Conservation (phyloP, 2,888 invertebrate genomes). For the Leptinotarsa tumamoca region DNA sequence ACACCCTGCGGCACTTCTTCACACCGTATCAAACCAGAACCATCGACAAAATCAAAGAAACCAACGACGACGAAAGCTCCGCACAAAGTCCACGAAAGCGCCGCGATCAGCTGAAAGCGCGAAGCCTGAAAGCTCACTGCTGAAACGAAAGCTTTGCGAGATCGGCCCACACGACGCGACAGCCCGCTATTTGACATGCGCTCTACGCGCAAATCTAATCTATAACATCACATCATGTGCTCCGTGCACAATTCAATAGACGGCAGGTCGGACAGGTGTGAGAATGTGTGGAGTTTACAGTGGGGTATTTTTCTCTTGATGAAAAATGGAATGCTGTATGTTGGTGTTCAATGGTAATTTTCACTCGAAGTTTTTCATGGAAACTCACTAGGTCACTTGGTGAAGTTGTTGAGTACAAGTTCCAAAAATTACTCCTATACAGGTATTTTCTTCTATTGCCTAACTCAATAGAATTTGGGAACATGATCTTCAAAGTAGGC, state of each 20-base stretch:
- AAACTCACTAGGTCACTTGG: too few species aligned
- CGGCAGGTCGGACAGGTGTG: conserved; percentile 48
- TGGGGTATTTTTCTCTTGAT: too few species aligned
- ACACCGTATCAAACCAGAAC: background rate
- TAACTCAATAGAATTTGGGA: too few species aligned
- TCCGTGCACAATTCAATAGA: conserved; percentile 54
- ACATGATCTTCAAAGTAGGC: too few species aligned
- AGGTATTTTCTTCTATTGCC: too few species aligned
- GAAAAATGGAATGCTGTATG: too few species aligned
- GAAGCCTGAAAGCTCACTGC: conserved; percentile 63
- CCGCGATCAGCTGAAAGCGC: conserved; percentile 48
- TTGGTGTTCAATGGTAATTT: too few species aligned
- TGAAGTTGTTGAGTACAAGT: too few species aligned
- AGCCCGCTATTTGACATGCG: conserved; percentile 62
- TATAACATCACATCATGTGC: conserved; percentile 64
- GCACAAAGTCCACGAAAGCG: conserved; percentile 27
- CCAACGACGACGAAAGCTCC: conserved; percentile 30
- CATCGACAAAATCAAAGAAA: conserved; percentile 24
- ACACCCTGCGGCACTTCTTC: background rate
- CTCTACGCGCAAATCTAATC: conserved; percentile 63
- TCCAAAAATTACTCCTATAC: too few species aligned
- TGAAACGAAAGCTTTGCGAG: conserved; percentile 51
- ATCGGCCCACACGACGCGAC: conserved; percentile 55
- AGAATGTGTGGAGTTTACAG: conserved; percentile 14
- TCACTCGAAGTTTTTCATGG: too few species aligned